These are phyloP conservation scores for Ailuropoda melanoleuca DNA, from an alignment of 2,113 vertebrate species.

Conservation along the genomic window DNA sequence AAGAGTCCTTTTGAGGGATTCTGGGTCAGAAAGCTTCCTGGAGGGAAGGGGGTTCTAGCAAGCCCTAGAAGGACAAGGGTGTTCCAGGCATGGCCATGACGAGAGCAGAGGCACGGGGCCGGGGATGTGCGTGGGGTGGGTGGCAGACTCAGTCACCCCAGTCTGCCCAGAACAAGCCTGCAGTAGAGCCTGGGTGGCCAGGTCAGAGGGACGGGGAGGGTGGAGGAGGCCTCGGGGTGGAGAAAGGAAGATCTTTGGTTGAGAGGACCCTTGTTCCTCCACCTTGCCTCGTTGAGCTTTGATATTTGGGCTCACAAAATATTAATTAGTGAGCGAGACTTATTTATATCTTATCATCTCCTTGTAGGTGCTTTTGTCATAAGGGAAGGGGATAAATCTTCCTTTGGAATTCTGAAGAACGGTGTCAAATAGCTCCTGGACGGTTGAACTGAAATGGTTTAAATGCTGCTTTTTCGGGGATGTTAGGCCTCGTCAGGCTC, in stretches of 20 bases:
- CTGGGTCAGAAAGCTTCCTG: neutral
- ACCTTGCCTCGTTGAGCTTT: neutral
- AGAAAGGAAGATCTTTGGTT: neutral
- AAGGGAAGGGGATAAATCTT: neutral
- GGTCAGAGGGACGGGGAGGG: neutral
- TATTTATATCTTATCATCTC: neutral
- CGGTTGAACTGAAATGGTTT: neutral
- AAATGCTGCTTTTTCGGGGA: neutral
- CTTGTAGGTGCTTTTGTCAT: neutral
- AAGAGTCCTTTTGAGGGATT: neutral
- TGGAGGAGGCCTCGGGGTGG: neutral
- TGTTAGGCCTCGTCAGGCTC: neutral
- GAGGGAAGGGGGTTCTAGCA: neutral
- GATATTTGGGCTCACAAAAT: neutral
- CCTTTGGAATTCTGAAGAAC: constrained; percentile 23
- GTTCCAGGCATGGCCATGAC: neutral
- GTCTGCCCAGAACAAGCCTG: rapidly evolving
- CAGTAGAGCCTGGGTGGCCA: neutral
- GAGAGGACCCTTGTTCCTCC: neutral
- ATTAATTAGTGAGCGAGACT: neutral
- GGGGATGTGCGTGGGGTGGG: neutral
- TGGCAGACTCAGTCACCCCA: neutral
- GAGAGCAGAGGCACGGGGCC: rapidly evolving
- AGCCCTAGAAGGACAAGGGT: neutral
- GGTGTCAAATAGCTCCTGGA: neutral